Base-by-base conservation (phyloP, 1,140 invertebrate species). In the Tetramorium parvispinum region DNA sequence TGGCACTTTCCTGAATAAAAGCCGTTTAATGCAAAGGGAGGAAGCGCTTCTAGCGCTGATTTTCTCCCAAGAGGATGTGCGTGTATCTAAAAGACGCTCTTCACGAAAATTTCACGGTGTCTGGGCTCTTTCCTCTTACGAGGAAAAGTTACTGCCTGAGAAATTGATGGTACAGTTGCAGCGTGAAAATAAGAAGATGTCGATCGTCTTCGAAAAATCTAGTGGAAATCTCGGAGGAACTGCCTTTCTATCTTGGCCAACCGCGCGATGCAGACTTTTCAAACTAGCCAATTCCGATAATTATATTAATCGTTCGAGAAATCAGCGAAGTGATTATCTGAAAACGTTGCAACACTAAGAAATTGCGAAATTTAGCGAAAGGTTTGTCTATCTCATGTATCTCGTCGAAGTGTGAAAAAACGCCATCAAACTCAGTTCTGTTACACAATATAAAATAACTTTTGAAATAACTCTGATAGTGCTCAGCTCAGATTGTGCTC, bases 101-200 rank as follows among this genome's bases (percentile, higher is more conserved):
- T 83, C 79, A 53, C 68, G 55, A 83, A 83, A 83, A 83, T 83
- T 75, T 83, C 79, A 83, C 53, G 53, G 68, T 75, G 53, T 46
- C 53, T 75, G 55, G 68, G 24, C 79, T 55, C 71, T 83, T 24
- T 83, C 68, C 57, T 53, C 24, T 43, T 57, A 61, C 85, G 77
- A 78, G 73, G 73, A 59, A 86, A 70, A 86, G 78, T 86, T 86
- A 82, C 77, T 46, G 65, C 43, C 55, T 79, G 79, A 59, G 79
- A 85, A 85, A 85, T 71, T 75, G 59, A 87, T 73, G 65, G 51
- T 59, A 83, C 79, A 43, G 79, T 75, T 83, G 79, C 79, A 59
- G 53, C 79, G 68, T 59, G 53, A 55, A 83, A 83, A 83, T 83
- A 83, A 83, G 68, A 75, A 59, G 40, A 73, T 75, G 79, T 49